Conservation (phyloP, 2,113 vertebrate species). For the Mormyrus lacerda region DNA sequence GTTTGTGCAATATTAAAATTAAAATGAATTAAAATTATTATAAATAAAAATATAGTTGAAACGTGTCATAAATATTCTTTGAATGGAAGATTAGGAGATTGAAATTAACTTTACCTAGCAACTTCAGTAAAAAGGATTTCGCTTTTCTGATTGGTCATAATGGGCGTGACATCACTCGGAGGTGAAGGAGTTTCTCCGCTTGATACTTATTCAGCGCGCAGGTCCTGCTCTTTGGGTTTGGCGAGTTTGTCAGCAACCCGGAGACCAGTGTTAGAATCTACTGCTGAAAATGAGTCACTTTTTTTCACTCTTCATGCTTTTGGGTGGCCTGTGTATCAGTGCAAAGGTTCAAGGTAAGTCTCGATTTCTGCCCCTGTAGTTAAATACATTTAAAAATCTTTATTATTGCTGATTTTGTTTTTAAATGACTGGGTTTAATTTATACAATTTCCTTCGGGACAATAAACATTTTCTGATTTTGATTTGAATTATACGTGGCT, state of each 20-base stretch:
- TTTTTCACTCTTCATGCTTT: neutral
- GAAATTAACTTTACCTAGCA: neutral
- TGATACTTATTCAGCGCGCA: neutral
- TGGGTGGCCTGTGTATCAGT: neutral
- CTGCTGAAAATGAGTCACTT: neutral
- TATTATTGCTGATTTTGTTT: neutral
- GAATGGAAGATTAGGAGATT: too few relatives aligned
- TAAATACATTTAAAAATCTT: neutral
- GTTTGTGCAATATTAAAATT: too few relatives aligned
- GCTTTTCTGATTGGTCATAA: neutral
- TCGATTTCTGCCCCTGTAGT: neutral
- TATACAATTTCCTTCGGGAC: neutral
- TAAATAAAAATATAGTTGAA: too few relatives aligned
- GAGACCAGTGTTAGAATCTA: neutral
- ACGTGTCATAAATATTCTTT: too few relatives aligned
- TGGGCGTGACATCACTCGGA: neutral
- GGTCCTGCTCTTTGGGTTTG: neutral
- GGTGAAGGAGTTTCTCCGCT: neutral
- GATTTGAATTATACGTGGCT: neutral
- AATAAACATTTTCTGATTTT: neutral
- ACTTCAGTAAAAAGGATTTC: neutral
- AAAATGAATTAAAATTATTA: too few relatives aligned
- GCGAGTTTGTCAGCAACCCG: accelerated
- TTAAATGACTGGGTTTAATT: neutral
- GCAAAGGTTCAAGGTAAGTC: neutral